Base-by-base conservation (phyloP, 2,113 vertebrate species). In the Gorsachius goisagi region DNA sequence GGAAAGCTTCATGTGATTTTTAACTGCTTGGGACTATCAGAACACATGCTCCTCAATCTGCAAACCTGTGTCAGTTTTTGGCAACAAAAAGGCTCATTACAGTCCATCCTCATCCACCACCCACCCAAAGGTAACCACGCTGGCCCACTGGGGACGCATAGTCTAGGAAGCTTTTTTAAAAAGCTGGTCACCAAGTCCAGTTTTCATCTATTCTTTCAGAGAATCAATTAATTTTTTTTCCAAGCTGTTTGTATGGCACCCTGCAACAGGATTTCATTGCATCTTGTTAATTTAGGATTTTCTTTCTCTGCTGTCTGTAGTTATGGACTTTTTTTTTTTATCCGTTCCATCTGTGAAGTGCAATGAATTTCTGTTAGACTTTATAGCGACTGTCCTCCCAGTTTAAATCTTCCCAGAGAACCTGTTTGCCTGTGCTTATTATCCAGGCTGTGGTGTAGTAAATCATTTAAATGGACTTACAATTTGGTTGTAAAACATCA, bases 281-380 rank as follows among this genome's bases (percentile, higher is more conserved):
- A 52, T 86, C 92, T 81, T 93, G 72, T 85, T 89, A 95, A 97
- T 98, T 97, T 85, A 91, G 79, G 78, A 92, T 95, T 95, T 92
- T 92, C 78, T 95, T 92, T 93, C 93, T 81, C 93, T 89, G 85
- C 56, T 91, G 39, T 44, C 15, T 83, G 73, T 79, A 66, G 73
- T 91, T 95, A 85, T 27, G 52, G 92, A 59, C 84, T 78, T 95
- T 37, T 55, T 52, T 73, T 93, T 92, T 92, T 55, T 18, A 98
- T 96, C 93, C 96, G 80, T 78, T 96, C 96, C 96, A 97, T 97
- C 97, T 96, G 86, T 79, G 77, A 94, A 94, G 78, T 60, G 92
- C 96, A 98, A 97, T 97, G 97, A 97, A 97, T 97, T 97, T 96
- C 95, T 95, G 76, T 96, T 95, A 94, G 84, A 89, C 91, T 97